phyloP scores from a whole-genome alignment of 2,113 vertebrate species.

The Cyprinus carpio region DNA sequence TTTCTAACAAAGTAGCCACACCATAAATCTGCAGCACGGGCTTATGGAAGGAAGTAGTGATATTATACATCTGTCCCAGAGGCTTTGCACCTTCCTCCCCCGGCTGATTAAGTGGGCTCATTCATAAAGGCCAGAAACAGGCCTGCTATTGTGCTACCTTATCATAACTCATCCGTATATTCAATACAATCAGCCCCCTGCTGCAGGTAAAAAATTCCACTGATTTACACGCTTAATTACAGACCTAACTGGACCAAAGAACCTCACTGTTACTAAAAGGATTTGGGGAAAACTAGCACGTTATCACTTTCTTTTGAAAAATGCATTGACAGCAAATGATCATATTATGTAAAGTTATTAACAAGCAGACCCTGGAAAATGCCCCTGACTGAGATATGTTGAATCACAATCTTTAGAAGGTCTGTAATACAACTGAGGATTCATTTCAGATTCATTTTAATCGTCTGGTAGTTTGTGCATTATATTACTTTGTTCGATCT shows the following conservation, averaged over 20 bases:
- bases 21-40: slow-evolving; percentile 56
- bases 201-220: neutral
- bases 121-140: slow-evolving; percentile 39
- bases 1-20: slow-evolving; percentile 58
- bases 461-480: no score
- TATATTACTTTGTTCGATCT: no score
- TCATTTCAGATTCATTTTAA: no score
- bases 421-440: no score
- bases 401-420: no score
- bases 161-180: slow-evolving; percentile 47
- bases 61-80: slow-evolving; percentile 49
- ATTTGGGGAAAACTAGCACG: neutral
- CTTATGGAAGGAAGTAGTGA: slow-evolving; percentile 48
- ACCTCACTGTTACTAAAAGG: neutral
- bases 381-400: no score
- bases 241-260: neutral
- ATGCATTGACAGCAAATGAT: neutral
- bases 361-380: neutral
- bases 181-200: slow-evolving; percentile 32
- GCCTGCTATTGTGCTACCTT: slow-evolving; percentile 38
- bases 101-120: slow-evolving; percentile 43
- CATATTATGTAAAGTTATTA: neutral
- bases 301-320: neutral
- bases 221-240: slow-evolving; percentile 22
- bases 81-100: slow-evolving; percentile 46